These are phyloP conservation scores for Nesospiza acunhae DNA, from an alignment of 2,113 vertebrate species.

Conservation along the genomic window DNA sequence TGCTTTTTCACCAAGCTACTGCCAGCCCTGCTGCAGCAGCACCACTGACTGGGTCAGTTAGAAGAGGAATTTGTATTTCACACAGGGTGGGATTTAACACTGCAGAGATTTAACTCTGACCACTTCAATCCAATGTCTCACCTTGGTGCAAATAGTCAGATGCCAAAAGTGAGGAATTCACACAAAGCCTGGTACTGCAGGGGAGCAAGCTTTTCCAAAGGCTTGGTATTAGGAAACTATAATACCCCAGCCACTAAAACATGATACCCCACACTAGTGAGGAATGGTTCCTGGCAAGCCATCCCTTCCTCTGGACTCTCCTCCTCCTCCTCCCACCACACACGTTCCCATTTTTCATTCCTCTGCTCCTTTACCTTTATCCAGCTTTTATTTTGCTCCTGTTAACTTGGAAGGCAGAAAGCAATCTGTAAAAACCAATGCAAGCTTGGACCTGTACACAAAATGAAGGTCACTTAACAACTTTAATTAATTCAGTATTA, in stretches of 20 bases:
- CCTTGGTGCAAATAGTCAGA: neutral
- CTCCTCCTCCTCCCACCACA: neutral
- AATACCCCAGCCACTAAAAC: neutral
- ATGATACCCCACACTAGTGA: neutral
- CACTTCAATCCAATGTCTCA: fast-evolving
- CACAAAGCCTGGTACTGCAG: neutral
- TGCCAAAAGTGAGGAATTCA: neutral
- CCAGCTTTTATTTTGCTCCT: neutral
- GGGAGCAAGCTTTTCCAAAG: neutral
- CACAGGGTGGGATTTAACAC: neutral
- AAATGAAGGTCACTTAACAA: neutral
- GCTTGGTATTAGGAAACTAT: neutral
- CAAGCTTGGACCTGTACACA: neutral
- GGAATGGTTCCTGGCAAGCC: neutral
- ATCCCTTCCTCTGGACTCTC: neutral
- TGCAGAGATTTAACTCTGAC: neutral
- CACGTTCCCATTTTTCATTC: neutral
- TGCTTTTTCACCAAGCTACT: fast-evolving
- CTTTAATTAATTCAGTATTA: neutral
- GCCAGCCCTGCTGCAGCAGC: neutral
- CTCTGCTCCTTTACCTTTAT: neutral
- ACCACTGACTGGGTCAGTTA: fast-evolving
- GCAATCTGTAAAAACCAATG: neutral
- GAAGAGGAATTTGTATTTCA: neutral
- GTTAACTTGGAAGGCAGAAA: neutral